phyloP scores from a whole-genome alignment of 2,113 vertebrate genomes.

The Antechinus flavipes region DNA sequence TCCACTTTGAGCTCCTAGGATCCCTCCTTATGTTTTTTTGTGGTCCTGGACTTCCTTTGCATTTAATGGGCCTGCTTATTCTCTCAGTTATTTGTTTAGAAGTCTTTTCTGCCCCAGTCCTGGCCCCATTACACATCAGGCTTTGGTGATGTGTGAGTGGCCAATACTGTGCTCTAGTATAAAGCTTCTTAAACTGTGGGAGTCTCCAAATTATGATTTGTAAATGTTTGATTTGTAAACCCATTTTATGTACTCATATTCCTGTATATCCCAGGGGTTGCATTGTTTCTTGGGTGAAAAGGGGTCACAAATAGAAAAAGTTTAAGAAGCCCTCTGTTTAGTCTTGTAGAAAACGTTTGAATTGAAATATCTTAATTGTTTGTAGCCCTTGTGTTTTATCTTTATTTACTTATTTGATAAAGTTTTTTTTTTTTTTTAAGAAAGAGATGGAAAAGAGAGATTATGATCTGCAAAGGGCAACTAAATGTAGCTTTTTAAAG shows the following conservation, averaged over 20 bases:
- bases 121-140: not conserved
- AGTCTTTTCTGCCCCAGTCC: not conserved
- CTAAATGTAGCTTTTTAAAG: constrained; percentile 50
- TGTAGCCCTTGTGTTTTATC: not conserved
- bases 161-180: not conserved
- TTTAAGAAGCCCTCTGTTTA: too few relatives aligned
- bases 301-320: too few relatives aligned
- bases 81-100: not conserved
- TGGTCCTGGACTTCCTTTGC: too few relatives aligned
- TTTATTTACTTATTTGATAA: constrained; percentile 48
- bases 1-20: too few relatives aligned
- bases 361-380: not conserved
- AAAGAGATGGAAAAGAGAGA: constrained; percentile 46
- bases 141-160: not conserved
- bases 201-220: too few relatives aligned
- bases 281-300: too few relatives aligned
- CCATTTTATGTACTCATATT: too few relatives aligned
- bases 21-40: not conserved
- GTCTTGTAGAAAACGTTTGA: not conserved
- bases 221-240: too few relatives aligned
- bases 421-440: constrained; percentile 21
- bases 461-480: constrained; percentile 51
- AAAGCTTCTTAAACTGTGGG: not conserved
- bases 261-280: too few relatives aligned
- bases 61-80: too few relatives aligned